These are phyloP conservation scores for Melanotaenia boesemani DNA, from an alignment of 2,797 vertebrate genomes.

Conservation along the genomic window DNA sequence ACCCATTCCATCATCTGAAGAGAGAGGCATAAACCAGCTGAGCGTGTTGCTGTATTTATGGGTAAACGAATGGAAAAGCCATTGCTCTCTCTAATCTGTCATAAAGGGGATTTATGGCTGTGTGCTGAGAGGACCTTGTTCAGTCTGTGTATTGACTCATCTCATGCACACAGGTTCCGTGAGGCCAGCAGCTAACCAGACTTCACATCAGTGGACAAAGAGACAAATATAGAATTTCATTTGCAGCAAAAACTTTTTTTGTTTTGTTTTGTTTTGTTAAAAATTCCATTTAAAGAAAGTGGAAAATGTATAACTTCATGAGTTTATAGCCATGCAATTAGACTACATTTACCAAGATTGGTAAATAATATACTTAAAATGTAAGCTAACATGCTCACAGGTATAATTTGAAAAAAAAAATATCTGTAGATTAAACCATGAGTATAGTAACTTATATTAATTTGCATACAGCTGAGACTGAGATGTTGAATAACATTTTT, in stretches of 20 bases:
- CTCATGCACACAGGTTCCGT: slow-evolving; percentile 59
- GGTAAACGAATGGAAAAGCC: slow-evolving; percentile 77
- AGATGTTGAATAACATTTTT: too few relatives aligned
- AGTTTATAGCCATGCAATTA: background rate
- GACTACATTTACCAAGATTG: background rate
- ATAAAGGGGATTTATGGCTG: slow-evolving; percentile 73
- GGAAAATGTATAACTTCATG: background rate
- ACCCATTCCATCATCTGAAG: slow-evolving; percentile 63
- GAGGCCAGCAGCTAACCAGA: slow-evolving; percentile 38
- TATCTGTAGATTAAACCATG: background rate
- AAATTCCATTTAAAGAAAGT: slow-evolving; percentile 12
- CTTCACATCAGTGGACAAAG: slow-evolving; percentile 30
- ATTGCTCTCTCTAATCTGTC: slow-evolving; percentile 77
- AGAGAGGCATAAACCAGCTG: slow-evolving; percentile 72
- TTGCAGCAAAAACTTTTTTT: background rate
- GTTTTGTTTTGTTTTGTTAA: background rate
- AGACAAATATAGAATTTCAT: slow-evolving; percentile 1
- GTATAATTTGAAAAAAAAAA: background rate
- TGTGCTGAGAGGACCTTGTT: slow-evolving; percentile 72
- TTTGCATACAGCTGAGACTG: background rate
- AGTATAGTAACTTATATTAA: background rate
- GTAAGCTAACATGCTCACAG: background rate
- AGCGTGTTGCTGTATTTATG: slow-evolving; percentile 78
- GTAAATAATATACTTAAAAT: background rate
- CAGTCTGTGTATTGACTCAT: slow-evolving; percentile 72